Conservation (phyloP, 2,888 invertebrate genomes). For the Loripinus fragilis region DNA sequence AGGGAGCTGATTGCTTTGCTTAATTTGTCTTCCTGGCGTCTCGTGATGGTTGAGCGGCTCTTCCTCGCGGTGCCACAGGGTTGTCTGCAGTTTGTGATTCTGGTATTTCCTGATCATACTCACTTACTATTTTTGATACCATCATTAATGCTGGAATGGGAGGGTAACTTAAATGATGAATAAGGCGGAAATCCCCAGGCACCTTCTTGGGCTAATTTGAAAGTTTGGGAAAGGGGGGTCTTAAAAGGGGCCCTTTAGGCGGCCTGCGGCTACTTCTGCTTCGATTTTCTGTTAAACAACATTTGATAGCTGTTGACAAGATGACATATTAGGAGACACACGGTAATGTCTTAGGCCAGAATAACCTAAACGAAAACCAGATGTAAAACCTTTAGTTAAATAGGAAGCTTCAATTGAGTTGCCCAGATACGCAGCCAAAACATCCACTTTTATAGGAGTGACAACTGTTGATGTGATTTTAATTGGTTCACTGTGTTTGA, state of each 20-base stretch:
- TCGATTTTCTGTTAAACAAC: constrained; percentile 1
- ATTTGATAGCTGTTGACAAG: not conserved
- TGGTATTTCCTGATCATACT: too few species aligned
- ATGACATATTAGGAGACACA: not conserved
- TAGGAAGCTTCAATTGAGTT: constrained; percentile 3
- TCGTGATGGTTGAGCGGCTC: too few species aligned
- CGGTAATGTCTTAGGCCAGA: constrained; percentile 1
- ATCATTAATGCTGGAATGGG: constrained; percentile 7
- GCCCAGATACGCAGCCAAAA: not conserved
- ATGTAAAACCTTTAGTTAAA: not conserved
- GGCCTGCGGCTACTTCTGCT: not conserved
- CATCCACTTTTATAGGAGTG: constrained; percentile 3
- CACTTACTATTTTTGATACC: too few species aligned
- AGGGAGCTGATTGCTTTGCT: too few species aligned
- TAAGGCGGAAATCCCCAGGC: not conserved
- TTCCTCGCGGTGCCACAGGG: too few species aligned
- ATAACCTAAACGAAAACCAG: constrained; percentile 22
- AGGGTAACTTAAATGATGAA: constrained; percentile 23
- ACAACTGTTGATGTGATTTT: not conserved
- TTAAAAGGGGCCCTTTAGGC: constrained; percentile 9
- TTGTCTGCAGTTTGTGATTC: too few species aligned
- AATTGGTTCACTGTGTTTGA: not conserved
- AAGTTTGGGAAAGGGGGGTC: not conserved
- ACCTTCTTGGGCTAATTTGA: constrained; percentile 16
- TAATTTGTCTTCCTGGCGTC: too few species aligned